These are phyloP conservation scores for Erebia ligea DNA, from an alignment of 2,888 invertebrate species.

Conservation along the genomic window DNA sequence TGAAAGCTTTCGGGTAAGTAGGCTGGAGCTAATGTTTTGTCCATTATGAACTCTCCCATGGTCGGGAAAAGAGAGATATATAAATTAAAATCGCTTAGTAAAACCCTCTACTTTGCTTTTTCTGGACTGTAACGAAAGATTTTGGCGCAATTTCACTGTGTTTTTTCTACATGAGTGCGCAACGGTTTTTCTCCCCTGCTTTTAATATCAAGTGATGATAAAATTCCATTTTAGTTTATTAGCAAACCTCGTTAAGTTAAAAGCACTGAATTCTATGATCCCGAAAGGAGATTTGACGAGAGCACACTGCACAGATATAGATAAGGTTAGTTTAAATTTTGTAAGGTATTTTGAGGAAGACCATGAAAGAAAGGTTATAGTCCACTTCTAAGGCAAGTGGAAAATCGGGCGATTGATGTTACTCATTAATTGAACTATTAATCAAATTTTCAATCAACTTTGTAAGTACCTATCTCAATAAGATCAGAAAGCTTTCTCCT, in stretches of 20 bases:
- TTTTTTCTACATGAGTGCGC: constrained; percentile 15
- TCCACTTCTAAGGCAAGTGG: no score
- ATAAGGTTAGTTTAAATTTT: constrained; percentile 7
- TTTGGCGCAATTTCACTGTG: constrained; percentile 19
- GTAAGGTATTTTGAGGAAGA: neutral
- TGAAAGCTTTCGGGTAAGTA: constrained; percentile 74
- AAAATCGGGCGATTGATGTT: no score
- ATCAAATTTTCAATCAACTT: no score
- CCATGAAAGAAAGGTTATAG: neutral
- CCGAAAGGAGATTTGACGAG: neutral
- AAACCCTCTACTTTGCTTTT: constrained; percentile 46
- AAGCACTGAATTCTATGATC: constrained; percentile 7
- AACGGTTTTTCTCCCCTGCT: constrained; percentile 14
- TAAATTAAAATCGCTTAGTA: constrained; percentile 63
- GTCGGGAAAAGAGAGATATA: constrained; percentile 61
- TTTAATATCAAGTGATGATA: constrained; percentile 26
- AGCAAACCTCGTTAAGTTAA: constrained; percentile 22
- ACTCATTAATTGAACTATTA: no score
- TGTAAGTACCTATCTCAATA: no score
- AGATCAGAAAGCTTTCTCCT: no score
- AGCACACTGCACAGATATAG: neutral
- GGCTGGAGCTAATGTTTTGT: constrained; percentile 74
- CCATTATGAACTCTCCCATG: constrained; percentile 68
- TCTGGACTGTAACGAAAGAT: constrained; percentile 46
- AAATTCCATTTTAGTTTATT: constrained; percentile 22